Percentiles rank a stretch among this genome's conserved stretches.
Conservation (phyloP, 2,113 vertebrate genomes). For the Excalfactoria chinensis region DNA sequence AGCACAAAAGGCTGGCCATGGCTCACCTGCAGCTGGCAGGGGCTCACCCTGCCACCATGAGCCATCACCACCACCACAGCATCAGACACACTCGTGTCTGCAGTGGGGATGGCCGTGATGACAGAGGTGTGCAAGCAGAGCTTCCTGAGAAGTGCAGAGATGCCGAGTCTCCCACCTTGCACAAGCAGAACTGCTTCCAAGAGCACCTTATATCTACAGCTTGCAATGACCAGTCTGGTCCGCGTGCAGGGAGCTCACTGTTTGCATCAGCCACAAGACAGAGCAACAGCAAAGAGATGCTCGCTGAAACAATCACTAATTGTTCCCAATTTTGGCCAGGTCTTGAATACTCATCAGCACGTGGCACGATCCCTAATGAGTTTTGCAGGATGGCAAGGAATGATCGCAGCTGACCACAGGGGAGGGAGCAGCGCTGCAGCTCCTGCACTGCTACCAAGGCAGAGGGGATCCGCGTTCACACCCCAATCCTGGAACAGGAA, state of each 20-base stretch:
- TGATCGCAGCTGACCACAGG: neutral
- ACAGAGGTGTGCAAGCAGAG: too few species aligned
- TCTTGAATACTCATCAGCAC: neutral
- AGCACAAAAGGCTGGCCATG: neutral
- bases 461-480: neutral
- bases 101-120: fast-evolving
- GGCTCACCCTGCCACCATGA: neutral
- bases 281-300: neutral
- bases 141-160: fast-evolving
- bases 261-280: neutral
- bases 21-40: neutral
- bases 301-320: neutral
- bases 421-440: neutral
- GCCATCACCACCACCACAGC: neutral
- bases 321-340: slow-evolving; percentile 5
- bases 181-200: neutral
- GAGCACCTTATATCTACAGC: neutral
- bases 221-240: neutral
- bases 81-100: neutral
- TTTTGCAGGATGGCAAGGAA: neutral
- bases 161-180: neutral
- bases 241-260: neutral
- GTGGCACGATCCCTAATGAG: neutral
- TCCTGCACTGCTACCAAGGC: neutral
- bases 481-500: neutral